Evolutionary conservation across 2,797 vertebrate genomes (phyloP).

Genomic region (Nyctibius grandis): DNA sequence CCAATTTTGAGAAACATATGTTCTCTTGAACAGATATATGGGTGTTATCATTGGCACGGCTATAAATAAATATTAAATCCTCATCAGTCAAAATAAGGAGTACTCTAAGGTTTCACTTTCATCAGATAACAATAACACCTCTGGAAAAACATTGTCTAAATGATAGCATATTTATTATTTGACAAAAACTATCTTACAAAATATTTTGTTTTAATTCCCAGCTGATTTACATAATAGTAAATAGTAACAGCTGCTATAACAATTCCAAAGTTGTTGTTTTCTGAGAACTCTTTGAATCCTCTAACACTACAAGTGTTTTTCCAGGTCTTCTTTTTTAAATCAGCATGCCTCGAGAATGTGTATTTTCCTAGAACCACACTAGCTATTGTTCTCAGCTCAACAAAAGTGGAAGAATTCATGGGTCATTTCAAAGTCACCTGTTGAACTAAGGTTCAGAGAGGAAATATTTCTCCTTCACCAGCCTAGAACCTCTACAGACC

Average conservation of each 20-base stretch:
- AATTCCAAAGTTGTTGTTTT: not conserved
- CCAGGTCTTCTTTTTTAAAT: slow-evolving; percentile 8
- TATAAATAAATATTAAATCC: slow-evolving; percentile 42
- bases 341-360: not conserved
- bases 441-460: not conserved
- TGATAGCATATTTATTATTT: slow-evolving; percentile 36
- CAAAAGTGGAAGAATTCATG: slow-evolving; percentile 1
- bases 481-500: not conserved
- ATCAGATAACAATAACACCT: slow-evolving; percentile 35
- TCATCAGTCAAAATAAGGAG: slow-evolving; percentile 38
- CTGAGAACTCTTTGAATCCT: slow-evolving; percentile 6
- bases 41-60: not conserved
- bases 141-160: slow-evolving; percentile 33
- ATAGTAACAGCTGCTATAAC: slow-evolving; percentile 39
- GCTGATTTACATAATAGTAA: slow-evolving; percentile 48
- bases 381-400: not conserved
- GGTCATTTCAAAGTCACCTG: slow-evolving; percentile 51
- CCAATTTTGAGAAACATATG: slow-evolving; percentile 10
- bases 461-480: not conserved
- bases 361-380: not conserved
- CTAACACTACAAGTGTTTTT: not conserved
- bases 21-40: slow-evolving; percentile 6
- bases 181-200: slow-evolving; percentile 33
- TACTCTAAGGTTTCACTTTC: slow-evolving; percentile 31
- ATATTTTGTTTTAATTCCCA: slow-evolving; percentile 54